Percentiles rank a stretch among this genome's conserved stretches.
Conservation (phyloP, 2,113 vertebrate species). For the Cettia cetti region DNA sequence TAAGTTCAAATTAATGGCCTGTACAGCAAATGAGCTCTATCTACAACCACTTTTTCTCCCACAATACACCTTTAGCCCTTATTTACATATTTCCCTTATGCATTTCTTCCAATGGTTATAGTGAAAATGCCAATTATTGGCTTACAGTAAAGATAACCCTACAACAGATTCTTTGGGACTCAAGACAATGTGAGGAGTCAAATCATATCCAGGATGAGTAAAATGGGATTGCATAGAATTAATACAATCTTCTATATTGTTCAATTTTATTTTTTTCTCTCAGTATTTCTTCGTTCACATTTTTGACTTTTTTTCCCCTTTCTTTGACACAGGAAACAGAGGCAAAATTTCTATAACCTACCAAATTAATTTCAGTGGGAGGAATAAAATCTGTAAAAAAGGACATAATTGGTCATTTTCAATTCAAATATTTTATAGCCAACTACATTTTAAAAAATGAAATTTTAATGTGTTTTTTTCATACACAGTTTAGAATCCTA, state of each 20-base stretch:
- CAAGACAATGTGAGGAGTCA: background rate
- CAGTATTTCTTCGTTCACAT: background rate
- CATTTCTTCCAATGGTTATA: background rate
- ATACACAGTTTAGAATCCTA: background rate
- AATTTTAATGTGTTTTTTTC: background rate
- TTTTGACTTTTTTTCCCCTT: background rate
- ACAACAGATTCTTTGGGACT: background rate
- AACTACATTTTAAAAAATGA: background rate
- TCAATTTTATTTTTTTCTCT: background rate
- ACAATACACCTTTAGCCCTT: background rate
- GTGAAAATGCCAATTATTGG: background rate
- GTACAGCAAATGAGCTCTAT: background rate
- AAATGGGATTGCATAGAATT: background rate
- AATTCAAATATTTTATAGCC: background rate
- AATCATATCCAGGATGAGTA: background rate
- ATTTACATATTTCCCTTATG: background rate
- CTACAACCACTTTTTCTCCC: background rate
- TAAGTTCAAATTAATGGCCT: background rate
- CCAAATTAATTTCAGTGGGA: background rate
- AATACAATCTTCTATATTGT: background rate
- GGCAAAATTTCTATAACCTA: background rate
- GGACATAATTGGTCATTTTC: background rate
- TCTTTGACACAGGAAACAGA: background rate
- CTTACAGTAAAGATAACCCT: rapidly evolving
- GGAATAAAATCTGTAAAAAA: background rate